A percentile compares a stretch with the other conserved stretches of the same genome.
These are phyloP conservation scores for Eueides isabella DNA, from an alignment of 1,140 invertebrate genomes.

Conservation along the genomic window DNA sequence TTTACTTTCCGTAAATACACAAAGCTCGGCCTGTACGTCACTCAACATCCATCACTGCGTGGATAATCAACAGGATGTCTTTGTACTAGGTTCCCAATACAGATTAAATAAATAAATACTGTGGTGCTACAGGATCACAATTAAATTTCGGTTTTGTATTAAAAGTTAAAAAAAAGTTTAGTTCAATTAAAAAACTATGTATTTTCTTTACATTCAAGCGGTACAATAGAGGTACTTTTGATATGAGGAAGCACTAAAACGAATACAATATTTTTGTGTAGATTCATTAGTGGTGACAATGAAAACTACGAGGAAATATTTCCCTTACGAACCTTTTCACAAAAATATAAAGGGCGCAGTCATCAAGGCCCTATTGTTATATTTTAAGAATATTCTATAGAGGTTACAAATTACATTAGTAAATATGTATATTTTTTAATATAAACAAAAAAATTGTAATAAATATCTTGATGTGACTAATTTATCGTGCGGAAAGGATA, in stretches of 20 bases:
- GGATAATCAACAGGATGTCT: no score
- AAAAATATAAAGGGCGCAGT: neutral
- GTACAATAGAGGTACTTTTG: neutral
- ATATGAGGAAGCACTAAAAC: neutral
- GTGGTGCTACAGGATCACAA: no score
- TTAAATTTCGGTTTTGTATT: no score
- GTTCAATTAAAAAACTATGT: neutral
- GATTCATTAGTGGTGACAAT: neutral
- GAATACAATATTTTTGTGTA: neutral
- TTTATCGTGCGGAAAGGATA: no score
- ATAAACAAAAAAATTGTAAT: no score
- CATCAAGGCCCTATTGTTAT: neutral
- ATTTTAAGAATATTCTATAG: neutral
- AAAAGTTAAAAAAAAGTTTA: neutral
- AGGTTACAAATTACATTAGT: neutral
- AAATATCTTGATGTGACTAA: no score
- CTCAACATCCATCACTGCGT: no score
- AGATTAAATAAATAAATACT: no score
- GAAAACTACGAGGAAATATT: slow-evolving; percentile 6
- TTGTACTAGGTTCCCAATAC: no score
- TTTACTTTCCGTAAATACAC: no score
- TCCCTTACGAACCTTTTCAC: slow-evolving; percentile 11
- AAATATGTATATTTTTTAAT: no score
- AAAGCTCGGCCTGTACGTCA: no score
- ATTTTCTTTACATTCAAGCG: neutral